Evolutionary conservation across 1,140 invertebrate species (phyloP).

Genomic region (Nephotettix cincticeps): DNA sequence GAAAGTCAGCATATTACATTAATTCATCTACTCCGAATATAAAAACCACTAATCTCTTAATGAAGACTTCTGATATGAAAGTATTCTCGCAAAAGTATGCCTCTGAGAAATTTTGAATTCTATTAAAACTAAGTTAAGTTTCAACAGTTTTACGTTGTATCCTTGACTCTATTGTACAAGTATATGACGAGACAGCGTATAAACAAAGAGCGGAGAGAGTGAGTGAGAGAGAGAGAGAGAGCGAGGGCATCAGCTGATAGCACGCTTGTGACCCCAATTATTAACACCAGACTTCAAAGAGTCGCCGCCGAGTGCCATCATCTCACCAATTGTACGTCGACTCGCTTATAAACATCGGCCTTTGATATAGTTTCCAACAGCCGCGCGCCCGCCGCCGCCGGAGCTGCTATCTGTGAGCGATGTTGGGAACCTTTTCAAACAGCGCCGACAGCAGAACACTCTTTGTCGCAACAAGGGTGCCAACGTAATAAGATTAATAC

Average conservation of each 20-base stretch:
- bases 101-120: no score
- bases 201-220: not conserved
- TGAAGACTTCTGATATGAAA: no score
- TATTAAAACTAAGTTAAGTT: no score
- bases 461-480: slow-evolving; percentile 4
- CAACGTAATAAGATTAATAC: slow-evolving; percentile 17
- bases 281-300: slow-evolving; percentile 5
- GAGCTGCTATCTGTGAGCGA: not conserved
- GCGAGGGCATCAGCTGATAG: slow-evolving; percentile 5
- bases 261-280: slow-evolving; percentile 15
- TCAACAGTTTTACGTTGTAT: no score
- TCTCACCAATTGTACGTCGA: not conserved
- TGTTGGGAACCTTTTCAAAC: not conserved
- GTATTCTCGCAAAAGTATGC: no score
- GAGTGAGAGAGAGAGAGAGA: slow-evolving; percentile 10
- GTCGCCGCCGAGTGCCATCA: slow-evolving; percentile 4
- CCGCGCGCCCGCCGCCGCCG: not conserved
- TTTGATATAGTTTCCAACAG: slow-evolving; percentile 5
- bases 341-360: slow-evolving; percentile 2
- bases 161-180: no score
- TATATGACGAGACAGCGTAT: no score
- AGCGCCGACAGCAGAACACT: not conserved
- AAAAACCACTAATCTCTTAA: no score
- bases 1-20: no score
- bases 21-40: no score